Conservation (phyloP, 2,888 invertebrate species). For the Aphidoletes aphidimyza region DNA sequence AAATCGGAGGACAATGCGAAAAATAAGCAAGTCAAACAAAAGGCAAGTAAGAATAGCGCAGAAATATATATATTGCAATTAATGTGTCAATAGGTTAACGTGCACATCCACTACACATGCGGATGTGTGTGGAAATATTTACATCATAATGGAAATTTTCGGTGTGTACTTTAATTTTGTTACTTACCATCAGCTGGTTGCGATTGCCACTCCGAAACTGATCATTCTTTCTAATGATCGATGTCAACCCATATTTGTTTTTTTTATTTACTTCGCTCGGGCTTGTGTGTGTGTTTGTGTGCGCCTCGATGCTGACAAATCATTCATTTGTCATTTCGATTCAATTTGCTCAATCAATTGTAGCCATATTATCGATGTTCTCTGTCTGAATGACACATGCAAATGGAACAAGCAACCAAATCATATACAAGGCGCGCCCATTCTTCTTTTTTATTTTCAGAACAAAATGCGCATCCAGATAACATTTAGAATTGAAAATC, state of each 20-base stretch:
- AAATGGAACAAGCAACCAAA: neutral
- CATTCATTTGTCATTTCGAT: conserved; percentile 10
- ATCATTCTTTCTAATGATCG: neutral
- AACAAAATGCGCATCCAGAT: neutral
- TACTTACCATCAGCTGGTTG: neutral
- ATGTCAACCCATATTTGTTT: neutral
- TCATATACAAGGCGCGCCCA: neutral
- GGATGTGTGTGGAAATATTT: conserved; percentile 29
- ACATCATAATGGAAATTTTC: conserved; percentile 33
- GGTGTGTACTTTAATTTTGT: neutral
- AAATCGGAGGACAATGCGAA: conserved; percentile 34
- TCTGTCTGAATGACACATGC: neutral
- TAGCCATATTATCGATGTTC: neutral
- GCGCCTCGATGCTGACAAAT: conserved; percentile 34
- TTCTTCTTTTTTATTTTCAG: neutral
- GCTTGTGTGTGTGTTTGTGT: no score
- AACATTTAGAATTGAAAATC: neutral
- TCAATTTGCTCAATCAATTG: conserved; percentile 27
- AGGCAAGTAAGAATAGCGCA: conserved; percentile 8
- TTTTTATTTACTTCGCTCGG: neutral
- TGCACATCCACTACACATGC: conserved; percentile 3
- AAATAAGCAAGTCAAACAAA: neutral
- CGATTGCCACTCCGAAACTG: neutral
- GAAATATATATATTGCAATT: conserved; percentile 38
- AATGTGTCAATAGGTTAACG: conserved; percentile 52